These are phyloP conservation scores for Pantelozetes paolii DNA, from an alignment of 2,888 invertebrate genomes.

Conservation along the genomic window DNA sequence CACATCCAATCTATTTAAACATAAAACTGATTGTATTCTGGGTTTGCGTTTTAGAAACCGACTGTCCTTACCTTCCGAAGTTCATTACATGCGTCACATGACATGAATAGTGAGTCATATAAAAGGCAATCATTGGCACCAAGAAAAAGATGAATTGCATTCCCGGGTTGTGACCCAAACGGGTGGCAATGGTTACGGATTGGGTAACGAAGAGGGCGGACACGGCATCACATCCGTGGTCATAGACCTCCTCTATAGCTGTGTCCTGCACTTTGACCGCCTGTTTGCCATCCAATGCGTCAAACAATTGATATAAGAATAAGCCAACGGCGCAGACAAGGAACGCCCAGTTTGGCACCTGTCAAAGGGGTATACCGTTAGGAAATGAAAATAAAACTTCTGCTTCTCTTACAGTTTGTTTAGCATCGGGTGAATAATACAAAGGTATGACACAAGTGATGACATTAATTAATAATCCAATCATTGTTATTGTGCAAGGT, in stretches of 20 bases:
- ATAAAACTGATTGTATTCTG: too few relatives aligned
- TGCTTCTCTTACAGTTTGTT: conserved; percentile 55
- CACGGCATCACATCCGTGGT: conserved; percentile 98
- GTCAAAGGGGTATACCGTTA: conserved; percentile 53
- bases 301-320: conserved; percentile 94
- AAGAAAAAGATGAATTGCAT: conserved; percentile 68
- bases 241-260: conserved; percentile 95
- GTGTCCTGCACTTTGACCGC: conserved; percentile 88
- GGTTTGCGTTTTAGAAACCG: neutral
- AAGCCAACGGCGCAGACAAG: conserved; percentile 85
- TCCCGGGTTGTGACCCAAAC: conserved; percentile 81
- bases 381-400: too few relatives aligned
- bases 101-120: conserved; percentile 46
- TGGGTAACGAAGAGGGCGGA: conserved; percentile 88
- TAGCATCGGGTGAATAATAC: conserved; percentile 88
- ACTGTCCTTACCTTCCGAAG: conserved; percentile 64
- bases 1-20: conserved; percentile 87
- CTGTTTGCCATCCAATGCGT: conserved; percentile 99
- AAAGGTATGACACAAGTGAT: conserved; percentile 84
- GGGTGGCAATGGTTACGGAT: conserved; percentile 86
- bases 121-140: conserved; percentile 45
- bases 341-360: conserved; percentile 88
- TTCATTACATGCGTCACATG: conserved; percentile 47
- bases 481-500: conserved; percentile 92
- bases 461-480: conserved; percentile 86